Base-by-base conservation (phyloP, 2,888 invertebrate species). In the Drosophila testacea region DNA sequence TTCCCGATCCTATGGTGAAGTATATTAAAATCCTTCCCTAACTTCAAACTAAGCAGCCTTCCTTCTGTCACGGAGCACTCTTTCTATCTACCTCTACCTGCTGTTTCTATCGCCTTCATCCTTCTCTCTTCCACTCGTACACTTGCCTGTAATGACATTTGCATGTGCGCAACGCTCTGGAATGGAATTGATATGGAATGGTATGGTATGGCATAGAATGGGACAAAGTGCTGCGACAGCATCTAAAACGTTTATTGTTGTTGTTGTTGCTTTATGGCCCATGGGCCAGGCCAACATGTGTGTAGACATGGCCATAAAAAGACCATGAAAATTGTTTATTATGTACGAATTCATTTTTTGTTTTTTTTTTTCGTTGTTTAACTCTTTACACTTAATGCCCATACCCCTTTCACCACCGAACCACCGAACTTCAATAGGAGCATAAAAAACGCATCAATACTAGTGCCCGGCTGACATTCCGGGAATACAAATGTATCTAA, bases 361-460 rank as follows among this genome's bases (percentile, higher is more conserved):
- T 36, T 10, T 66, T 38, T 28, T 7, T 48, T 32, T 46, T 42
- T 16, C 16, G 16, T 16, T 5, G 22, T 48, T 60, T 63, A 82
- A 84, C 85, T 79, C 82, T 75, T 79, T 61, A 30, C 50, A 22
- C 30, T 50, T 50, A 27, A 28, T 36, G n/a, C 27, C 50, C 13
- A 10, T 28, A 41, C 13, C 60, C 60, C 27, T 41, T 30, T 48
- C 10, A 27, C n/a, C 22, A 10, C 38, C 11, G 10, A 16, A 22
- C 38, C 41, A 27, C 30, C 7, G 32, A 7, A 9, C 2, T 4
- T 16, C 16, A 11, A 27, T 28, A 38, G 48, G 42, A 27, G 50
- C 55, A 82, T 62, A 69, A 81, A 84, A 78, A 79, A 79, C 73
- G 77, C 80, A 82, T 79, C 73, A 82, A 69, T 61, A 22, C 22